phyloP scores from a whole-genome alignment of 1,140 invertebrate species.

The Papilio glaucus region DNA sequence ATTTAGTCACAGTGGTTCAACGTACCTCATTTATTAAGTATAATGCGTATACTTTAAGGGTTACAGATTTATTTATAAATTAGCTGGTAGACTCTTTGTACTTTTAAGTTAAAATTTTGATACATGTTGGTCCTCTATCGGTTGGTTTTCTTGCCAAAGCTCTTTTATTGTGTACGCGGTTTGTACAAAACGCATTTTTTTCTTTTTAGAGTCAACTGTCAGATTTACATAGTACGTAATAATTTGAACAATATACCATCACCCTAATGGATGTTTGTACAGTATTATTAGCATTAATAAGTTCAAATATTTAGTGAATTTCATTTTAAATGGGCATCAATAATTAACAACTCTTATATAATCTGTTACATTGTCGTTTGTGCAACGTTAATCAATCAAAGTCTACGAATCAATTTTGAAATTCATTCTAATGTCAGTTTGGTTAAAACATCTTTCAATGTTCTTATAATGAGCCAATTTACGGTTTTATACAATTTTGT shows the following conservation, averaged over 20 bases:
- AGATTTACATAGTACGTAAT: conserved; percentile 28
- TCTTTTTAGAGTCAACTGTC: conserved; percentile 48
- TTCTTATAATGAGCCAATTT: conserved; percentile 28
- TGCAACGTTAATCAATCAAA: no score
- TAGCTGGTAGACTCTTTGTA: conserved; percentile 48
- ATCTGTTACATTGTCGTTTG: no score
- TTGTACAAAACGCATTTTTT: conserved; percentile 38
- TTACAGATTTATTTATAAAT: conserved; percentile 68
- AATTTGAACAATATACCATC: conserved; percentile 52
- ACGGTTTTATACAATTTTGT: conserved; percentile 12
- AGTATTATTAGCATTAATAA: conserved; percentile 83
- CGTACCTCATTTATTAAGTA: conserved; percentile 78
- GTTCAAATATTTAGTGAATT: conserved; percentile 56
- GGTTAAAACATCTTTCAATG: neutral
- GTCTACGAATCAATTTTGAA: no score
- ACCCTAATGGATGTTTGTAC: conserved; percentile 76
- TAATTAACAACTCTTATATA: no score
- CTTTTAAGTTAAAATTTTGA: conserved; percentile 49
- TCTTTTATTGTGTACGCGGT: conserved; percentile 22
- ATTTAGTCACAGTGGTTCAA: conserved; percentile 79
- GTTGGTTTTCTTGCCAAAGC: conserved; percentile 63
- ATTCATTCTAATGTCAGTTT: neutral
- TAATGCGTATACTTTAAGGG: conserved; percentile 66
- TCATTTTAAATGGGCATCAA: conserved; percentile 25
- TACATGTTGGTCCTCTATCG: conserved; percentile 31